Base-by-base conservation (phyloP, 1,140 invertebrate species). In the Cydia pomonella region DNA sequence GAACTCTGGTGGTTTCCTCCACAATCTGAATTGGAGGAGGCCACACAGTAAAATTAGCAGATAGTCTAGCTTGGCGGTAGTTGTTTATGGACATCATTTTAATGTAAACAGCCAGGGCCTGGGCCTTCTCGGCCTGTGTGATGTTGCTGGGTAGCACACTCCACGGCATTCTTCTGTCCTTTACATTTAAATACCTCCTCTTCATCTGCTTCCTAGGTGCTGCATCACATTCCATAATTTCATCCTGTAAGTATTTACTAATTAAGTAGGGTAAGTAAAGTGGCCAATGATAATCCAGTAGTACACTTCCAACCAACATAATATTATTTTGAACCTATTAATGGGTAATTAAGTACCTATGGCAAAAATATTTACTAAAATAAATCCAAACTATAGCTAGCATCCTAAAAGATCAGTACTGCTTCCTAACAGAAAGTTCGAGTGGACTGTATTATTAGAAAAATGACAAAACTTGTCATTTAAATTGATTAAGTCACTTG, bases 161-260 rank as follows among this genome's bases (percentile, higher is more conserved):
- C 93, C 93, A 93, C 18, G 93, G 93, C 83, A 93, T 83, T 25
- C 93, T 82, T 59, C 92, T 90, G 66, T 93, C 93, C 76, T 78
- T 85, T 3, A 92, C 92, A 84, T 91, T 90, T 41, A 89, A 76
- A 80, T 87, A 91, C 23, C 85, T 79, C 73, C 93, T 86, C 81
- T 92, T 92, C 87, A 93, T 85, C 16, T 73, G 77, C 13, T 86
- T 85, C 80, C 82, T 87, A 50, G 86, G 71, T 64, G 82, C 25
- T 44, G 77, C 62, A 74, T 69, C 77, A 18, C 64, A 71, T 29
- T 18, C 50, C 74, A 53, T 77, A 16, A 71, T 75, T 53, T 89
- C 82, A 72, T 72, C 77, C 86, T 91, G 73, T 64, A 82, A 79
- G 53, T 72, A 38, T 38, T n/a, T n/a, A 38, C 33, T n/a, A 74